Evolutionary conservation across 2,888 invertebrate species (phyloP), one percentile per base, ranked within the genome.

Genomic region (Hermaeophaga mercurialis): DNA sequence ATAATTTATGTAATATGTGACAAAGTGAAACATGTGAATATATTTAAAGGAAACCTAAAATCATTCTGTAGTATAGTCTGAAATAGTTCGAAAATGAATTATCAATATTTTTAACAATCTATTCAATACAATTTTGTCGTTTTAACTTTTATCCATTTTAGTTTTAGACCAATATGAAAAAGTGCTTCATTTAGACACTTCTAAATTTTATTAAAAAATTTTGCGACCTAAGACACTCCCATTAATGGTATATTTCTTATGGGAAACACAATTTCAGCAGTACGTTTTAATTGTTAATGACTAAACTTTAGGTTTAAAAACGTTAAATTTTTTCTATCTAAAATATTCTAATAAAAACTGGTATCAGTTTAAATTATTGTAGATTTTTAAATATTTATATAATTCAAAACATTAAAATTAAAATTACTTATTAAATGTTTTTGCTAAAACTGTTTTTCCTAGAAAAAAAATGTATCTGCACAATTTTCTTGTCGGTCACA

Each of bases 401-500:
- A 26, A 26, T 8, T 38, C 7, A 38, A 15, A 38, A 12, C 5
- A 38, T 19, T 22, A 43, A 24, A n/a, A 43, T 19, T 24, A 24
- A 12, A 39, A 39, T 7, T 7, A 39, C 18, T n/a, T n/a, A 22
- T 11, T 28, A 44, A 12, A 28, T 17, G 15, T 44, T 28, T 44
- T 26, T 28, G 49, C 49, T 28, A 49, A 49, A 49, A 38, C 11
- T 49, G 39, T 49, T 36, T 49, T 39, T 44, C 47, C 34, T 19
- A 36, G 18, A 18, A 46, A 31, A 46, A 31, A 33, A 26, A 3
- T 7, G 5, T 26, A 26, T 9, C 26, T 8, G 26, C 26, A 26
- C 26, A 9, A 7, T 26, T 26, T 9, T 26, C 9, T 22, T 22
- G 22, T 22, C 22, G 9, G 9, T 26, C 26, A 26, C 26, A 26